Base-by-base conservation (phyloP, 2,888 invertebrate genomes). In the Troilus luridus region DNA sequence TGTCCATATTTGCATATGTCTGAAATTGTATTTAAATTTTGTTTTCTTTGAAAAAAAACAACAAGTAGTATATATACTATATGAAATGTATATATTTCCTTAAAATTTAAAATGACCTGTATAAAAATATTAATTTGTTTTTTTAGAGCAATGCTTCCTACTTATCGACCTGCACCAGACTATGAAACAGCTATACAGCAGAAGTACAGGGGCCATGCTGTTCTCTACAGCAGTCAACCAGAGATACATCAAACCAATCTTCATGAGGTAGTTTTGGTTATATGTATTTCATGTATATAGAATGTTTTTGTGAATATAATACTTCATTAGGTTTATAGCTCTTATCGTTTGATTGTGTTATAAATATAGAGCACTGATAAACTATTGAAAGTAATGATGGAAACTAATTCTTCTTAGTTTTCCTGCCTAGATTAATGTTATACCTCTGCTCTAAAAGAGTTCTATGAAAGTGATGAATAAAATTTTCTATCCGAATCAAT, bases 111-210 rank as follows among this genome's bases (percentile, higher is more conserved):
- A 6, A 62, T 62, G 8, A 21, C 62, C 21, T 21, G 41, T 9
- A 77, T 77, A 24, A 14, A 0, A 67, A 12, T 14, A 67, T 67
- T n/a, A 14, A 67, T 67, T 77, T 77, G 41, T 77, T 77, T 27
- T 77, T 27, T 14, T 91, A 93, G 97, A 93, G 96, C 97, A 24
- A 95, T 98, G 92, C 94, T 98, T n/a, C 98, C 98, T 0, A 96
- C 97, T 0, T 98, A 98, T 94, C 96, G 98, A 6, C 97, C 97
- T 0, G 98, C 98, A 1, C 99, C 99, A 0, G 98, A 98, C 94
- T 99, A 99, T 94, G 98, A 98, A 94, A 98, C 98, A 0, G 98
- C 98, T 21, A 95, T 99, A 92, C 97, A 97, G 94, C 97, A 97
- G 93, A 98, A 98, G 94, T 97, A 97, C 94, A 92, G 93, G 17